These are phyloP conservation scores for Pardalotus punctatus DNA, from an alignment of 2,113 vertebrate species.

Conservation along the genomic window DNA sequence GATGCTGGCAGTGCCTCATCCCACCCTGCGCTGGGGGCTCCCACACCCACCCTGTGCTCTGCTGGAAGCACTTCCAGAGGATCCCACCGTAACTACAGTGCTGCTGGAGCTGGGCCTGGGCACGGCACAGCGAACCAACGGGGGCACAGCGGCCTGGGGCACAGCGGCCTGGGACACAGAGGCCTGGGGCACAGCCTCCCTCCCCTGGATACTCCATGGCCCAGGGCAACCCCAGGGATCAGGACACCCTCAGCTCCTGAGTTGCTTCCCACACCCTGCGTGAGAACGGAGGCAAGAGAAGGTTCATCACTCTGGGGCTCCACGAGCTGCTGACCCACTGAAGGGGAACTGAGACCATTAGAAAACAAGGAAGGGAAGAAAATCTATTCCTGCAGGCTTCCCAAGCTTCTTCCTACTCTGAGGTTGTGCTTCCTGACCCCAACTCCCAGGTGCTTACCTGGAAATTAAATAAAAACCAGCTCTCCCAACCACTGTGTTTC, in stretches of 20 bases:
- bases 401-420: background rate
- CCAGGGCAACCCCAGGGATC: background rate
- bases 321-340: background rate
- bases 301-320: background rate
- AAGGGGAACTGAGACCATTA: background rate
- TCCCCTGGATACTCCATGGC: accelerated
- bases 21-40: accelerated
- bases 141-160: accelerated
- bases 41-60: accelerated
- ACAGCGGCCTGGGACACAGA: no score
- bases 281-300: accelerated
- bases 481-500: accelerated
- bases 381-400: background rate
- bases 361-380: background rate
- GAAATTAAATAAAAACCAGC: background rate
- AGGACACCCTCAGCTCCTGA: background rate
- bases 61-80: background rate
- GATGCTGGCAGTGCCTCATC: background rate
- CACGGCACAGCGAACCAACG: accelerated
- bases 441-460: accelerated
- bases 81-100: accelerated
- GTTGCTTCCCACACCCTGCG: background rate
- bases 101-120: background rate
- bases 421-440: background rate
- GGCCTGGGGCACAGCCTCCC: no score